Conservation (phyloP, 2,888 invertebrate genomes). For the Calliopum simillimum region DNA sequence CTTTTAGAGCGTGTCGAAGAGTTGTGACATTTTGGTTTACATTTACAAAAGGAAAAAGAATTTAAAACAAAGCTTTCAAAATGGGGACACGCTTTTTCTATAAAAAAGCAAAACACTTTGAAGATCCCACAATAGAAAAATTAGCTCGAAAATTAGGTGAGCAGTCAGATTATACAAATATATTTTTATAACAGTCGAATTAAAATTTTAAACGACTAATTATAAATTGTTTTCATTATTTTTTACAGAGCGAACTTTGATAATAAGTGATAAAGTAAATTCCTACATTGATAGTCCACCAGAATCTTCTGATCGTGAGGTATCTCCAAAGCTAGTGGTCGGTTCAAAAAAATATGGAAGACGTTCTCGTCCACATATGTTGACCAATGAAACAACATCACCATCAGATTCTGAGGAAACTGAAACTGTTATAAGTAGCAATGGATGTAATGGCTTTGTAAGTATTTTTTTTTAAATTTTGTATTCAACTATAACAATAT, state of each 20-base stretch:
- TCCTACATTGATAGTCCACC: slow-evolving; percentile 63
- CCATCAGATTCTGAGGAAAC: slow-evolving; percentile 64
- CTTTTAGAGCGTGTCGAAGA: too few relatives aligned
- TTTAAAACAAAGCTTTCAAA: slow-evolving; percentile 21
- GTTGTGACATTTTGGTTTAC: not conserved
- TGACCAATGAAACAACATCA: slow-evolving; percentile 59
- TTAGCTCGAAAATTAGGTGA: slow-evolving; percentile 58
- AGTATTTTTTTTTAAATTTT: slow-evolving; percentile 9
- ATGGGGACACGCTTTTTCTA: slow-evolving; percentile 63
- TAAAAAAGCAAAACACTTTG: slow-evolving; percentile 44
- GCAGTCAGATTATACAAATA: not conserved
- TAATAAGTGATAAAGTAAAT: slow-evolving; percentile 55
- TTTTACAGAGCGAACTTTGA: slow-evolving; percentile 57
- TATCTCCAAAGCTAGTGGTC: slow-evolving; percentile 78
- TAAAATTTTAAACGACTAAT: slow-evolving; percentile 18
- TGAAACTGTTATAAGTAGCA: slow-evolving; percentile 18
- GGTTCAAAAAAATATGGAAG: slow-evolving; percentile 83
- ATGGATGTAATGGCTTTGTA: slow-evolving; percentile 39
- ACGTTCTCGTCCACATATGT: slow-evolving; percentile 73
- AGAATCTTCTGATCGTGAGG: slow-evolving; percentile 75
- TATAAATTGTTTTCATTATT: slow-evolving; percentile 4
- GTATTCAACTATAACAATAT: not conserved
- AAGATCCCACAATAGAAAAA: slow-evolving; percentile 52
- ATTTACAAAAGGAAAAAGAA: slow-evolving; percentile 5
- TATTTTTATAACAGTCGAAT: slow-evolving; percentile 6